A percentile compares a stretch with the other conserved stretches of the same genome.
Conservation (phyloP, 2,888 invertebrate species). For the Folsomia manolachei region DNA sequence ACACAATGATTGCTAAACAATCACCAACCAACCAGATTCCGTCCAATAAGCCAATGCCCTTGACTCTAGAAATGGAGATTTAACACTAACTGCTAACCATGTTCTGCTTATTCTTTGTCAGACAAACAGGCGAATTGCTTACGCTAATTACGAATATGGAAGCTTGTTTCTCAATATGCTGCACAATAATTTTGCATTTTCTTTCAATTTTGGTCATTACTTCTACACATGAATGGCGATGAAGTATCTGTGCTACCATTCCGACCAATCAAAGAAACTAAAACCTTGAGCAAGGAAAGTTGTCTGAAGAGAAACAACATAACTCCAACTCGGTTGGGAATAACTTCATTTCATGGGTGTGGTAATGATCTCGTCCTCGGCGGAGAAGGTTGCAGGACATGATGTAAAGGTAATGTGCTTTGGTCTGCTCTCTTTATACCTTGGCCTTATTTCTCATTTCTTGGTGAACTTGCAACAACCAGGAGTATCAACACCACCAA, state of each 20-base stretch:
- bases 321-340: neutral
- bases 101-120: neutral
- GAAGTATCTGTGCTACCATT: neutral
- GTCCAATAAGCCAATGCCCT: neutral
- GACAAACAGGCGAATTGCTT: neutral
- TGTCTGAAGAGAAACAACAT: no score
- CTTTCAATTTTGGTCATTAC: neutral
- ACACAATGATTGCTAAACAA: neutral
- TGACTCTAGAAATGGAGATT: constrained; percentile 5
- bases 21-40: neutral
- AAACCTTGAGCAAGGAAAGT: no score
- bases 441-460: neutral
- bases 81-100: no score
- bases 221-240: no score
- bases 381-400: neutral
- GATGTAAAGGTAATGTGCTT: neutral
- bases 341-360: no score
- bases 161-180: neutral
- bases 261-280: neutral
- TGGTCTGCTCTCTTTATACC: neutral
- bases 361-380: no score
- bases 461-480: no score
- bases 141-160: constrained; percentile 2
- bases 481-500: no score
- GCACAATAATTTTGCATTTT: neutral